Conservation (phyloP, 1,140 invertebrate genomes). For the Drosophila kohkoa region DNA sequence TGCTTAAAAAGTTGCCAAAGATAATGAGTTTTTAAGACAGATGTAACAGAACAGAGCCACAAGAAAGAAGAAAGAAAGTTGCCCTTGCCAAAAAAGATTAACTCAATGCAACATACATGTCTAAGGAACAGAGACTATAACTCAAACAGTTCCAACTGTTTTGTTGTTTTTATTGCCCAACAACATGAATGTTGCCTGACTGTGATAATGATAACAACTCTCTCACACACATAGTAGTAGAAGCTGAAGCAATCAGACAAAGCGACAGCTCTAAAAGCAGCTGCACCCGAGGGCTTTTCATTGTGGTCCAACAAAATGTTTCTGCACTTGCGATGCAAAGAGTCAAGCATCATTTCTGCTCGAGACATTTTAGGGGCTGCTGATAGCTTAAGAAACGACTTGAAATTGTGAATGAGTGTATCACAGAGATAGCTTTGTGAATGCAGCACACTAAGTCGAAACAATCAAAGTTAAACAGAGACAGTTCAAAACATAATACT, state of each 20-base stretch:
- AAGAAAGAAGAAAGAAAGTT: conserved; percentile 26
- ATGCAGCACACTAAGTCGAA: conserved; percentile 44
- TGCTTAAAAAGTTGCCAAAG: conserved; percentile 79
- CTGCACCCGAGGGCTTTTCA: conserved; percentile 65
- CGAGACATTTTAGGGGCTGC: conserved; percentile 58
- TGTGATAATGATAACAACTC: conserved; percentile 71
- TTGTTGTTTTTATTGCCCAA: conserved; percentile 70
- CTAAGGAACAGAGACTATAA: conserved; percentile 47
- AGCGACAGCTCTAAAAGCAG: conserved; percentile 28
- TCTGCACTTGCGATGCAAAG: conserved; percentile 55
- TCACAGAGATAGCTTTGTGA: conserved; percentile 58
- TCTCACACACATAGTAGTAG: conserved; percentile 16
- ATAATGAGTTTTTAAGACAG: conserved; percentile 81
- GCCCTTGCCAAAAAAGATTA: conserved; percentile 41
- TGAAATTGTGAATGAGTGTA: conserved; percentile 61
- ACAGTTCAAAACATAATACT: conserved; percentile 20
- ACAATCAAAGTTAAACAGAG: conserved; percentile 63
- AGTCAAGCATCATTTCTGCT: conserved; percentile 64
- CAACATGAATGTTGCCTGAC: conserved; percentile 49
- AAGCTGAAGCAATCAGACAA: neutral
- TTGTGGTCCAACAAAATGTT: conserved; percentile 42
- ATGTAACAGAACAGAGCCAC: conserved; percentile 28
- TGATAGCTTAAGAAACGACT: conserved; percentile 56
- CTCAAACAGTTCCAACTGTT: conserved; percentile 61
- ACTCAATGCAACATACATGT: conserved; percentile 49